Conservation (phyloP, 2,113 vertebrate species). For the Carettochelys insculpta region DNA sequence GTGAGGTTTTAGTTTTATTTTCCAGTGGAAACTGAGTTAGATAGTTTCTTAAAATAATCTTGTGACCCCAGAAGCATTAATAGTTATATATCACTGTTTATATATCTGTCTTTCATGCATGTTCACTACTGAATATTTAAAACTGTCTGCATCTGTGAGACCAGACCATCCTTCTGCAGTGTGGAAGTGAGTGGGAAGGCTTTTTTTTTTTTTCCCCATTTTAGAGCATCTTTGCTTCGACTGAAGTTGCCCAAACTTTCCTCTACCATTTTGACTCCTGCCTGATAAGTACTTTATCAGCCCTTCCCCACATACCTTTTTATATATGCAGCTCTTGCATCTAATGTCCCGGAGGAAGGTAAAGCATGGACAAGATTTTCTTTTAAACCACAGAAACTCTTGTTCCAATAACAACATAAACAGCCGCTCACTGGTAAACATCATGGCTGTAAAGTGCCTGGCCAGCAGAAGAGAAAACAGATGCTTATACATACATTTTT, state of each 20-base stretch:
- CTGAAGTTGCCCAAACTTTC: background rate
- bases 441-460: background rate
- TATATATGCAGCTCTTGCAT: background rate
- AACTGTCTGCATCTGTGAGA: background rate
- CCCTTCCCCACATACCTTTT: no score
- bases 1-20: background rate
- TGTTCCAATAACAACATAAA: background rate
- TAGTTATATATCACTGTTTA: background rate
- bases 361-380: background rate
- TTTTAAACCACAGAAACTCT: background rate
- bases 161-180: background rate
- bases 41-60: background rate
- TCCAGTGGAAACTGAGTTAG: background rate
- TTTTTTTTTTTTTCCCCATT: background rate
- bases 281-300: background rate
- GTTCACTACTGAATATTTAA: background rate
- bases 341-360: background rate
- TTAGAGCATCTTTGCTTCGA: background rate
- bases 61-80: background rate
- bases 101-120: background rate
- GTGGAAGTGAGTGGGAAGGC: accelerated
- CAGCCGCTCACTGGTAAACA: background rate
- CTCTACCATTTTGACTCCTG: background rate
- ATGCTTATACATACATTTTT: no score
- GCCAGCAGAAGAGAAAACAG: background rate